Conservation (phyloP, 2,113 vertebrate genomes). For the Sigmodon hispidus region DNA sequence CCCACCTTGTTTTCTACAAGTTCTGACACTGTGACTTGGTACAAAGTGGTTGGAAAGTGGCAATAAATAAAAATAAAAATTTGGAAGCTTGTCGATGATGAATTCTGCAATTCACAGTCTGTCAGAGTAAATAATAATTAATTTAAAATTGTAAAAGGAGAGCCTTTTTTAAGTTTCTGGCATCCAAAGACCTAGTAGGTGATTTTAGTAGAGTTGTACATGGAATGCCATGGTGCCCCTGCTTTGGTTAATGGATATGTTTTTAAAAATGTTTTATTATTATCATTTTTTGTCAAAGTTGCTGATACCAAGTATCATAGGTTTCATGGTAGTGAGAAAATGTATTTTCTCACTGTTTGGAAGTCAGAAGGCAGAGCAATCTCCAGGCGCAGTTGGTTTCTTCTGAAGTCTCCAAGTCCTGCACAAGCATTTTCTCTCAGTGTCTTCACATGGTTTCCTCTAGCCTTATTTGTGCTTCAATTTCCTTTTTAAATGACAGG, state of each 20-base stretch:
- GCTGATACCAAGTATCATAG: background rate
- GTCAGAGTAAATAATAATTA: background rate
- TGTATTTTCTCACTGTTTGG: background rate
- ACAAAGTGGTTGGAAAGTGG: conserved; percentile 75
- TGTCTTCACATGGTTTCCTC: background rate
- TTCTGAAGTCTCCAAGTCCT: background rate
- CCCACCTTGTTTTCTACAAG: conserved; percentile 50
- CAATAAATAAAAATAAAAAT: too few relatives aligned
- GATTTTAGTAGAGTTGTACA: background rate
- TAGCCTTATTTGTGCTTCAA: background rate
- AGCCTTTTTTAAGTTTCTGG: background rate
- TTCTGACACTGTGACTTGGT: conserved; percentile 76
- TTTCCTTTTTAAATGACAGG: background rate
- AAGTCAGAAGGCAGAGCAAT: background rate
- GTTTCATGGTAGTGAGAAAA: background rate
- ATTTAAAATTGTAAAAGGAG: background rate
- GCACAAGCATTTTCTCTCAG: background rate
- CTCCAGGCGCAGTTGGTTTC: background rate
- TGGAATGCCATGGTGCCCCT: background rate
- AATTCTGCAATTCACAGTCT: background rate
- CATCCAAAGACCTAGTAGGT: background rate
- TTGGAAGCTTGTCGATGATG: background rate
- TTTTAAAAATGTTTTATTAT: too few relatives aligned
- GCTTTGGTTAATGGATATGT: background rate
- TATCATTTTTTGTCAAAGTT: background rate